Conservation (phyloP, 92 coral and sea anemone genomes). For the Isaurus tuberculatus region DNA sequence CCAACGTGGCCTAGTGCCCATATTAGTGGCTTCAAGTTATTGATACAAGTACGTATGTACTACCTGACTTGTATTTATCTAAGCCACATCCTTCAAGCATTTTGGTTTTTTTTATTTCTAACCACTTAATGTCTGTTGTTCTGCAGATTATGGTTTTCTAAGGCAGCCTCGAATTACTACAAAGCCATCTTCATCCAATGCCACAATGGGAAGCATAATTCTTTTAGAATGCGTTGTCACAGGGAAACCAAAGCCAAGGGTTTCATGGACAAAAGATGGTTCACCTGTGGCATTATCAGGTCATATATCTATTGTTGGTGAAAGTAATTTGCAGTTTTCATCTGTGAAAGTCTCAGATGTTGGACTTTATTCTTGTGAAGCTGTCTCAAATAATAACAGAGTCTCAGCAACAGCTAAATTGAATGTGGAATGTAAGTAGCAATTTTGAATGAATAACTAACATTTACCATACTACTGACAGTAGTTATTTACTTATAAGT, state of each 20-base stretch:
- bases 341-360: conserved; percentile 73
- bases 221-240: conserved; percentile 75
- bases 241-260: conserved; percentile 83
- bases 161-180: conserved; percentile 57
- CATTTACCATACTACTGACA: no score
- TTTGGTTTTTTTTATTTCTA: neutral
- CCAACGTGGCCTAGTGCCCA: no score
- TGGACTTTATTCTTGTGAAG: conserved; percentile 82
- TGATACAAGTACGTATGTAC: no score
- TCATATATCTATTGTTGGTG: conserved; percentile 63
- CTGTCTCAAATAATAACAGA: conserved; percentile 33
- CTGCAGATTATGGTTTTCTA: conserved; percentile 61
- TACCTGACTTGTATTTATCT: no score
- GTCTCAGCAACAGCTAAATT: conserved; percentile 57
- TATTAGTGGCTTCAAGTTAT: no score
- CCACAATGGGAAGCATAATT: conserved; percentile 63
- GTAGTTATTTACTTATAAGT: no score
- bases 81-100: no score
- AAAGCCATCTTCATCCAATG: conserved; percentile 57
- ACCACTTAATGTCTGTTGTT: neutral
- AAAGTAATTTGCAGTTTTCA: conserved; percentile 75
- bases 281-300: conserved; percentile 57
- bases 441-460: no score
- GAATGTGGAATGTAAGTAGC: conserved; percentile 75
- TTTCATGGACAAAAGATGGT: conserved; percentile 82